Evolutionary conservation across 2,888 invertebrate species (phyloP).

Genomic region (Campopleginae sp.): DNA sequence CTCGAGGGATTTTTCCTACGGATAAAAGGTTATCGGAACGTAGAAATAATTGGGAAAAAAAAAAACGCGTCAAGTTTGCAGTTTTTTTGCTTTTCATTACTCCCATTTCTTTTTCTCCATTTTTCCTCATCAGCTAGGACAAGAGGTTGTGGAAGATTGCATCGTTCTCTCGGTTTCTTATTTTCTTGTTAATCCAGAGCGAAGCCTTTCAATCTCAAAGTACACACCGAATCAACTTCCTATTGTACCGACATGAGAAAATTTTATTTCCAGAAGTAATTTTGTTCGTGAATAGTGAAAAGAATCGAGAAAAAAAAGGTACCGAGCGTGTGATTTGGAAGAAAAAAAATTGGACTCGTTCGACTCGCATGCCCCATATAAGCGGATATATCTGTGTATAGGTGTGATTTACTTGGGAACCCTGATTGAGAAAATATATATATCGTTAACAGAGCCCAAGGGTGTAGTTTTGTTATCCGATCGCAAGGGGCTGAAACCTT

Average conservation of each 20-base stretch:
- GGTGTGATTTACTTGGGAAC: not conserved
- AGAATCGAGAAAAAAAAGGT: not conserved
- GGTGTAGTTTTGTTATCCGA: slow-evolving; percentile 50
- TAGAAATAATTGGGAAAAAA: not conserved
- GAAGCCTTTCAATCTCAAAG: slow-evolving; percentile 53
- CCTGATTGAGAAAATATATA: slow-evolving; percentile 13
- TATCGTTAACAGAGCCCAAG: slow-evolving; percentile 38
- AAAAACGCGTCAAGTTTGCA: slow-evolving; percentile 7
- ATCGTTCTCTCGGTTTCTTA: slow-evolving; percentile 14
- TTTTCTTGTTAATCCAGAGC: slow-evolving; percentile 39
- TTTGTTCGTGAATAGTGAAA: not conserved
- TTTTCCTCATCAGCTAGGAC: slow-evolving; percentile 31
- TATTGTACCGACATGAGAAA: slow-evolving; percentile 1
- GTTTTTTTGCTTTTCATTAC: slow-evolving; percentile 7
- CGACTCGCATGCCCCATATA: not conserved
- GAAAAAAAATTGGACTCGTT: not conserved
- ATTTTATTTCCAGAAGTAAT: no score
- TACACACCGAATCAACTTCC: slow-evolving; percentile 36
- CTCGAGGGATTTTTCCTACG: not conserved
- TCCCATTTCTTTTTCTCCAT: slow-evolving; percentile 5
- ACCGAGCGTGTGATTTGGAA: not conserved
- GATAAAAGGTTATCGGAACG: not conserved
- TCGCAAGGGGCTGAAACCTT: slow-evolving; percentile 54
- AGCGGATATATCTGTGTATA: not conserved
- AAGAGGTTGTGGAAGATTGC: slow-evolving; percentile 32